Evolutionary conservation across 2,113 vertebrate species (phyloP).

Genomic region (Ramphastos sulfuratus): DNA sequence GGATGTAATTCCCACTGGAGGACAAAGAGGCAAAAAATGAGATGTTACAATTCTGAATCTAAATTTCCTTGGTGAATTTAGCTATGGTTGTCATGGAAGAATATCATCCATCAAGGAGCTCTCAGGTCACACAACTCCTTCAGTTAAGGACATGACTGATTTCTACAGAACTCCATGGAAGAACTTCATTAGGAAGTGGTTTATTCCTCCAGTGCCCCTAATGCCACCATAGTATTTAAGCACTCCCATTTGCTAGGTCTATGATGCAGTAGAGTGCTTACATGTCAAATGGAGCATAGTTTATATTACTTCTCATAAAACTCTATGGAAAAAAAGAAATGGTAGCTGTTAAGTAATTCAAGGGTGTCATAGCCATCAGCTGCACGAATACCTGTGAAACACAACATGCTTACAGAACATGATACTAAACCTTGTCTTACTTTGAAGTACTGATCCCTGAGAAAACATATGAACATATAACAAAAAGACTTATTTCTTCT

Average conservation of each 20-base stretch:
- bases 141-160: not conserved
- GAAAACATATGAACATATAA: not conserved
- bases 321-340: constrained; percentile 7
- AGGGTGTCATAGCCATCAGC: constrained; percentile 42
- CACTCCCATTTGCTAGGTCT: not conserved
- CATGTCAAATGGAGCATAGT: not conserved
- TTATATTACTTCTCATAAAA: constrained; percentile 39
- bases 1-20: not conserved
- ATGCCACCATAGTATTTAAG: not conserved
- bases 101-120: not conserved
- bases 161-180: not conserved
- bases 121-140: not conserved
- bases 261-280: not conserved
- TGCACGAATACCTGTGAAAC: not conserved
- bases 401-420: not conserved
- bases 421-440: not conserved
- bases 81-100: not conserved
- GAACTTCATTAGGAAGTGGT: not conserved
- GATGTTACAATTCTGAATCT: not conserved
- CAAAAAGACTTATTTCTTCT: not conserved
- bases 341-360: constrained; percentile 56
- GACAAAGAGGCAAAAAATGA: not conserved
- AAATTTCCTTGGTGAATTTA: not conserved
- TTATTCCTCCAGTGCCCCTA: not conserved
- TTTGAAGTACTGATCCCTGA: not conserved